Base-by-base conservation (phyloP, 2,113 vertebrate species). In the Megalops atlanticus region DNA sequence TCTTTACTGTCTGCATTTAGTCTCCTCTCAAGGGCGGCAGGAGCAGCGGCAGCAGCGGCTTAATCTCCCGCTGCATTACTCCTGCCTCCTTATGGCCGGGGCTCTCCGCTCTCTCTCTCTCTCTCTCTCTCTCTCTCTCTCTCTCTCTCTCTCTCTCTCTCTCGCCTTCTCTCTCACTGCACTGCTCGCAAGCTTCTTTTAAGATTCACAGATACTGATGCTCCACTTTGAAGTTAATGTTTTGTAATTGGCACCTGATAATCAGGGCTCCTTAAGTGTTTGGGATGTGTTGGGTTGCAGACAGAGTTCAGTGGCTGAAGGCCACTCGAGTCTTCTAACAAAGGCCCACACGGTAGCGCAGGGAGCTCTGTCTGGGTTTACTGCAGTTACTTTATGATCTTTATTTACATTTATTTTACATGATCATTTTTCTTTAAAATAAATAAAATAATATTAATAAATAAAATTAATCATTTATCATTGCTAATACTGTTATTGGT, bases 1-100 rank as follows among this genome's bases (percentile, higher is more conserved):
- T 79, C 78, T 84, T 84, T 86, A 74, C 78, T 79, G 36, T 39
- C 77, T 77, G 81, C 83, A 85, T 84, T 84, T 82, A 87, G 85
- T 76, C 72, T 70, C 15, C 72, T 68, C 47, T 69, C 64, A 39
- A 75, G 69, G 81, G 47, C 38, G 39, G 54, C 54, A 73, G 75
- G 76, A 70, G 68, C 73, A 82, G 82, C 74, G 77, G 52, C 58
- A 74, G 49, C 76, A 75, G 83, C 54, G 74, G 80, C 78, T 69
- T 86, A 82, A 86, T 82, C 78, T 80, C 79, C 76, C 79, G n/a
- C 47, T 49, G 77, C 81, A 58, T 77, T 82, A 76, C 75, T 75
- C 81, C 58, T 27, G 21, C 72, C 58, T 70, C 79, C 39, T 80
- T 75, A 71, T 27, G 45, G 58, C 82, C 74, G 81, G 54, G 80